phyloP scores from a whole-genome alignment of 2,113 vertebrate species.

The Zapornia atra region DNA sequence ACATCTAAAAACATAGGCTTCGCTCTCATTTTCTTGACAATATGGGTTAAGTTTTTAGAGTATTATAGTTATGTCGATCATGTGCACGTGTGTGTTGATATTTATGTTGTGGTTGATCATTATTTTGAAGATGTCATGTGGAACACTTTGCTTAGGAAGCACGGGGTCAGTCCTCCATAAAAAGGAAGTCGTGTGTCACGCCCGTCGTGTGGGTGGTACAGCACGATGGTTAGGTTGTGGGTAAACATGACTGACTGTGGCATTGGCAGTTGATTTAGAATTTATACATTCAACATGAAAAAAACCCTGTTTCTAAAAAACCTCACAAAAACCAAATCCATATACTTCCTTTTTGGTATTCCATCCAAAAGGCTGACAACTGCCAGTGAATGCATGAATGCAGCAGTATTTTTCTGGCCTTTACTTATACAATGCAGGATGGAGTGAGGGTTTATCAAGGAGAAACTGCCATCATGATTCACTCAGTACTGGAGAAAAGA shows the following conservation, averaged over 20 bases:
- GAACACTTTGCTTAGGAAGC: background rate
- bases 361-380: background rate
- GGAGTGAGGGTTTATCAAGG: background rate
- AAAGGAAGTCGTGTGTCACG: background rate
- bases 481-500: background rate
- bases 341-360: background rate
- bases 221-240: accelerated
- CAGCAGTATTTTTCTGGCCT: background rate
- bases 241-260: background rate
- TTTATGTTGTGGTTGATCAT: background rate
- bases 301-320: background rate
- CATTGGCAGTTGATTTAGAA: background rate
- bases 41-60: background rate
- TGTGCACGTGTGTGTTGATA: background rate
- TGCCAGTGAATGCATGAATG: accelerated
- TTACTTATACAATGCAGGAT: background rate
- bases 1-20: background rate
- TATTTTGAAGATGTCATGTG: background rate
- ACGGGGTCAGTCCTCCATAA: accelerated
- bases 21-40: background rate
- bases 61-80: background rate
- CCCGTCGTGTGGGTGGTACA: background rate
- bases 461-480: background rate
- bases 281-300: background rate
- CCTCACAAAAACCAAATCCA: background rate